Evolutionary conservation across 2,113 vertebrate genomes (phyloP), one percentile per base, ranked within the genome.

Genomic region (Passer montanus): DNA sequence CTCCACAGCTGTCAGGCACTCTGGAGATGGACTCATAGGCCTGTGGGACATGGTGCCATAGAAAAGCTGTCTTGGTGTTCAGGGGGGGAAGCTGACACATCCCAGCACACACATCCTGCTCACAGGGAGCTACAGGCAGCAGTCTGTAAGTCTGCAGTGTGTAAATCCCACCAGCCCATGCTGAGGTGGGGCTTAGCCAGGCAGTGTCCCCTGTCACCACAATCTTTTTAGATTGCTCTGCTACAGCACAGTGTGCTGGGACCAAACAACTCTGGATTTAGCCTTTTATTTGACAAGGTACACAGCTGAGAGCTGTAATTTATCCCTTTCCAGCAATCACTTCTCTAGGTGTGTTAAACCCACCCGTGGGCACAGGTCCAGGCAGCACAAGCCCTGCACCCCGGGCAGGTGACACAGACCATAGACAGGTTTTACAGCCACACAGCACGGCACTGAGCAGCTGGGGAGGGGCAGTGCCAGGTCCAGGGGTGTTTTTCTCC

Each of bases 1-100:
- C 30, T 80, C 19, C 63, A 31, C 0, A 0, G 23, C 39, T 58
- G 37, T 56, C 44, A 33, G 2, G 2, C 11, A 2, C 14, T 50
- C 17, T 11, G 1, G 55, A 67, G 18, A 39, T 1, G 33, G 15
- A 33, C 22, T 66, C 35, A 3, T 2, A 3, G 28, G 31, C 33
- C 37, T n/a, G 5, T 1, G 9, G 44, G 53, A 79, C 35, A 20
- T 0, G 2, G 37, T 49, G 24, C 31, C 2, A 2, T 28, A 41
- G 35, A 73, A 75, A 52, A 85, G 8, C 26, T 23, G 31, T 49
- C 37, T 62, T 3, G 0, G 35, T 30, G 69, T 17, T 43, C 2
- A 0, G 35, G 3, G 0, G 7, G n/a, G 37, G 10, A 37, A 37
- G 35, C 35, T 37, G 35, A 37, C 35, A 37, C 35, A 37, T 37